Conservation (phyloP, 2,888 invertebrate species). For the Cylindroiulus punctatus region DNA sequence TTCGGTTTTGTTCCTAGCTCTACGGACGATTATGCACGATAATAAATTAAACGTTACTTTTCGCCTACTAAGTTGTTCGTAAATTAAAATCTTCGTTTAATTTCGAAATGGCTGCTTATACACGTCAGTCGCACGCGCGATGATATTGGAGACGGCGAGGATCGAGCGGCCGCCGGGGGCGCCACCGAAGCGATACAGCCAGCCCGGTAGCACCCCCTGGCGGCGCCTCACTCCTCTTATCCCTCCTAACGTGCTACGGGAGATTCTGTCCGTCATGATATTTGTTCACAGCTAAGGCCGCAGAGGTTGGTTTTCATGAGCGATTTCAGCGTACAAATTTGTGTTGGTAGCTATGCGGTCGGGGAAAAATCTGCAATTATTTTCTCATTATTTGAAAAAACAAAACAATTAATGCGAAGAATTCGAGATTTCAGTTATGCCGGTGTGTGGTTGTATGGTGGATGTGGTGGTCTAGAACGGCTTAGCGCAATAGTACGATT, state of each 20-base stretch:
- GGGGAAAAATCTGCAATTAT: neutral
- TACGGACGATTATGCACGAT: slow-evolving; percentile 21
- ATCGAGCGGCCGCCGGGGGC: neutral
- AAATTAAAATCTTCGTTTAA: neutral
- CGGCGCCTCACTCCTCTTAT: neutral
- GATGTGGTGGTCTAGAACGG: neutral
- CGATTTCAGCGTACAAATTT: neutral
- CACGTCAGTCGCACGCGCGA: neutral
- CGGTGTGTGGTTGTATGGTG: neutral
- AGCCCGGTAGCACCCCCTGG: neutral
- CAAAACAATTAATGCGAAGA: neutral
- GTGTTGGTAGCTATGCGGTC: neutral
- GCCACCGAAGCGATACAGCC: no score
- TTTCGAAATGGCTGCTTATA: neutral
- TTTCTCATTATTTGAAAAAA: neutral
- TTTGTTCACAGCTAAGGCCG: neutral
- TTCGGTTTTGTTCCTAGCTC: neutral
- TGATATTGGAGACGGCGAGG: neutral
- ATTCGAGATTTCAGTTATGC: neutral
- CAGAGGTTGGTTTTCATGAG: slow-evolving; percentile 21
- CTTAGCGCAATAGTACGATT: neutral
- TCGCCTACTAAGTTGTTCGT: neutral
- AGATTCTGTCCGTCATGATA: neutral
- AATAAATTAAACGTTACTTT: slow-evolving; percentile 38
- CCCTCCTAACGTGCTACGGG: no score